phyloP scores from a whole-genome alignment of 2,797 vertebrate species.

The Philypnodon macrostomus region DNA sequence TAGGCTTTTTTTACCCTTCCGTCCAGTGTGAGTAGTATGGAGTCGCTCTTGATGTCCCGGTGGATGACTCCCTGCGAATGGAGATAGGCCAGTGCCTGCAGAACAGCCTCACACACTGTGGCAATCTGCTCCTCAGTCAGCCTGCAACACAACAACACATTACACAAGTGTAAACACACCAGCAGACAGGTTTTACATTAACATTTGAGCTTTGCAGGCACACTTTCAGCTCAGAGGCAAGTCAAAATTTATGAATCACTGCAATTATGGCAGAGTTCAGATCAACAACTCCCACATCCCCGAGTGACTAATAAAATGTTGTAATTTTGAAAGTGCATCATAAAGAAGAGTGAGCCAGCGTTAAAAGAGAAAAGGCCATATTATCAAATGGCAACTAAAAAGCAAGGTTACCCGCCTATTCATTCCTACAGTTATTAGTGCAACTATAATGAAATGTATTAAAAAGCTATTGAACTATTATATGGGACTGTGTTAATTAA shows the following conservation, averaged over 20 bases:
- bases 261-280: slow-evolving; percentile 40
- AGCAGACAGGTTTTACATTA: slow-evolving; percentile 39
- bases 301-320: slow-evolving; percentile 22
- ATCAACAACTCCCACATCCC: slow-evolving; percentile 50
- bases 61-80: slow-evolving; percentile 98
- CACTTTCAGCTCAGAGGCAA: slow-evolving; percentile 26
- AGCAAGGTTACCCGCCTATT: background rate
- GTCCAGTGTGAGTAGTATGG: slow-evolving; percentile 92
- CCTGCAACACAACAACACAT: slow-evolving; percentile 73
- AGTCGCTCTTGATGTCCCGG: slow-evolving; percentile 98
- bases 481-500: background rate
- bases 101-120: slow-evolving; percentile 93
- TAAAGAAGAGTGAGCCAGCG: slow-evolving; percentile 6
- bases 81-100: slow-evolving; percentile 94
- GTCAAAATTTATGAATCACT: slow-evolving; percentile 49
- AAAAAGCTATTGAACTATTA: background rate
- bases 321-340: slow-evolving; percentile 20
- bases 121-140: slow-evolving; percentile 97
- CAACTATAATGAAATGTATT: background rate
- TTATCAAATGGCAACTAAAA: slow-evolving; percentile 5
- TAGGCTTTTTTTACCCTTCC: slow-evolving; percentile 81
- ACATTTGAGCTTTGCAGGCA: slow-evolving; percentile 34
- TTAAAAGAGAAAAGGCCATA: slow-evolving; percentile 7
- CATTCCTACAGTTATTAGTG: background rate
- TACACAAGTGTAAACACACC: slow-evolving; percentile 9